These are phyloP conservation scores for Gymnodraco acuticeps DNA, from an alignment of 2,797 vertebrate species.

Conservation along the genomic window DNA sequence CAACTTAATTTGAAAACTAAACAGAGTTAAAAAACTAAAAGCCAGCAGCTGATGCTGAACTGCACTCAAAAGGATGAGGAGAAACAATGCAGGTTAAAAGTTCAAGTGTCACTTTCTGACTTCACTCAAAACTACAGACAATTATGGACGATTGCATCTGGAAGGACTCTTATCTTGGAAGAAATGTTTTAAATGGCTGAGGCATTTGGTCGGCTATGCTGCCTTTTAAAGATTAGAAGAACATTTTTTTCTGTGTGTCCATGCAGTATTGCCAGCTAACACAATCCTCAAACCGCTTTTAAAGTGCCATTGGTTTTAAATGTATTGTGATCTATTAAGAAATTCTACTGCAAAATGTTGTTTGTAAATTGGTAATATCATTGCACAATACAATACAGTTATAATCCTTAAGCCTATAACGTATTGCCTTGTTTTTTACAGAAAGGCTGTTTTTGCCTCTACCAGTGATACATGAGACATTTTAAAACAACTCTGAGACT, in stretches of 20 bases:
- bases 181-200: constrained; percentile 26
- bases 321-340: not conserved
- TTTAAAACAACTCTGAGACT: not conserved
- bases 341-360: not conserved
- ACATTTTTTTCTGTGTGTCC: constrained; percentile 9
- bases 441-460: too few species aligned
- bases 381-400: not conserved
- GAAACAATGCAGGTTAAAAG: constrained; percentile 36
- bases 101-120: constrained; percentile 38
- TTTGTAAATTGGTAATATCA: not conserved
- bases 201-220: constrained; percentile 8
- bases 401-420: not conserved
- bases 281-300: constrained; percentile 2
- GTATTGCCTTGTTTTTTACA: too few species aligned
- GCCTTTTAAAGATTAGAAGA: constrained; percentile 12
- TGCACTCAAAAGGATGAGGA: constrained; percentile 26
- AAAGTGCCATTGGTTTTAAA: not conserved
- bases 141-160: constrained; percentile 39
- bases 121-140: constrained; percentile 36
- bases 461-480: too few species aligned
- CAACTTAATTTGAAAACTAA: constrained; percentile 52
- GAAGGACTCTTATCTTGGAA: constrained; percentile 26
- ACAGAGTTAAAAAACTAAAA: constrained; percentile 26
- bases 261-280: not conserved
- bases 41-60: not conserved